Base-by-base conservation (phyloP, 2,113 vertebrate species). In the Anas platyrhynchos region DNA sequence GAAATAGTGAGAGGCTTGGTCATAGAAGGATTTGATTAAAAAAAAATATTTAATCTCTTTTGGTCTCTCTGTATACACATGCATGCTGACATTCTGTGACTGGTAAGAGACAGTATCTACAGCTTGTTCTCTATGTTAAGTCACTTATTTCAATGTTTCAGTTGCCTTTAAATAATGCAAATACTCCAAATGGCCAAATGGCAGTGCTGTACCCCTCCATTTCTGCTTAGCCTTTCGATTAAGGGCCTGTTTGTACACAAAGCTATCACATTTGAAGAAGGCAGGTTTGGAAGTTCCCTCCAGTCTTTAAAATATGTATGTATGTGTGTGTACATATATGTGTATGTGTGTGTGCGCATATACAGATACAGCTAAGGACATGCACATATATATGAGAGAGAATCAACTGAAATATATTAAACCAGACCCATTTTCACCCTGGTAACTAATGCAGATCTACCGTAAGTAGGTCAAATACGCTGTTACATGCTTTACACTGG, bases 381-480 rank as follows among this genome's bases (percentile, higher is more conserved):
- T 4, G 9, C 3, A 31, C 9, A 31, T 7, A 46, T 21, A 13
- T 29, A 56, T n/a, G 16, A 36, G 76, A 72, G 34, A 83, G 14
- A 83, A 82, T 4, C 26, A 82, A 41, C 29, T 58, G 48, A 83
- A 86, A 52, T 61, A n/a, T 69, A 78, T 91, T 84, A 56, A 85
- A 15, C 41, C 34, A 79, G 74, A 26, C 71, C 12, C 44, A 56
- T 94, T 94, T 94, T 94, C n/a, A 73, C 80, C 50, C 69, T 46
- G 58, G 44, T 87, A 79, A 41, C 62, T 82, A 86, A 86, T 38
- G 86, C 58, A 88, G 62, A 90, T 86, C 38, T 55, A 32, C 59
- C 69, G 4, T 87, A 96, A 93, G 74, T 92, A 86, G 93, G 94
- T 96, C 77, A 95, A 73, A 94, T 62, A 50, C 6, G 12, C 61